Evolutionary conservation across 1,140 invertebrate genomes (phyloP).

Genomic region (Aphis craccivora): DNA sequence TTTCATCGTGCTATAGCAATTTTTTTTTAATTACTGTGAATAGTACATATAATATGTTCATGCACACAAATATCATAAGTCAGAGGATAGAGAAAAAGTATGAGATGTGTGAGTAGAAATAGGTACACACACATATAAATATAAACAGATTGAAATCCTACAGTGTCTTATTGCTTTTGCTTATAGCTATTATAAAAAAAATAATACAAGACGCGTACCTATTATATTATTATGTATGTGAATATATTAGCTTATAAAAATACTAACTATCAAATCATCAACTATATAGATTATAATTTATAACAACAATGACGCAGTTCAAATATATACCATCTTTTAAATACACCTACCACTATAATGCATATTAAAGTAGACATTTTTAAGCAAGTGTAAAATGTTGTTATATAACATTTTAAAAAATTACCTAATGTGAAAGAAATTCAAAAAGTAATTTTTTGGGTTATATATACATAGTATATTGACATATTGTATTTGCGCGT

Average conservation of each 20-base stretch:
- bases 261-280: neutral
- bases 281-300: neutral
- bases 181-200: neutral
- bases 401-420: neutral
- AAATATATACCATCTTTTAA: neutral
- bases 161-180: neutral
- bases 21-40: conserved; percentile 55
- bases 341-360: neutral
- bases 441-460: neutral
- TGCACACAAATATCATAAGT: neutral
- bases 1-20: conserved; percentile 17
- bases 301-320: neutral
- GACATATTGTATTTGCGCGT: neutral
- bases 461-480: neutral
- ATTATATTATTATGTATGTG: neutral
- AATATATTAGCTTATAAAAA: neutral
- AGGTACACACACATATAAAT: neutral
- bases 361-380: neutral
- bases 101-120: neutral
- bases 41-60: neutral
- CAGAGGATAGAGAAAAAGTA: neutral
- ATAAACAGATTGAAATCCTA: neutral
- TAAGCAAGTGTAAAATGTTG: neutral
- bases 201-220: neutral
- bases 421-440: neutral